Evolutionary conservation across 2,888 invertebrate genomes (phyloP).

Genomic region (Scaptomyza cyrtandrae): DNA sequence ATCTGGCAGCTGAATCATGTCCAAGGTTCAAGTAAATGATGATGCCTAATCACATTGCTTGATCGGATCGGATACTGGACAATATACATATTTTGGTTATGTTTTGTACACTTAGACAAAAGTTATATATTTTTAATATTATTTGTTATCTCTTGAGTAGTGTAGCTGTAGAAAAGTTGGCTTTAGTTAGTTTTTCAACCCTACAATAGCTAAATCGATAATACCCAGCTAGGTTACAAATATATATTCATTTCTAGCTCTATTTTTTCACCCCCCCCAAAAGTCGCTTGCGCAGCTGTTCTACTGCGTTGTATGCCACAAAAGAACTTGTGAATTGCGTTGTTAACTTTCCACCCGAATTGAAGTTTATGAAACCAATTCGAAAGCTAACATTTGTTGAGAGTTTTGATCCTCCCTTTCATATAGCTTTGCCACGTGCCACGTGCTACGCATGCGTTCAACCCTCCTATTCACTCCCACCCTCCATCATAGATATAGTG

Average conservation of each 20-base stretch:
- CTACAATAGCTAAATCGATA: background rate
- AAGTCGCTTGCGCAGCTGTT: slow-evolving; percentile 48
- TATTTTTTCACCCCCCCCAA: slow-evolving; percentile 35
- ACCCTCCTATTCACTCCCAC: slow-evolving; percentile 23
- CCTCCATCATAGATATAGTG: slow-evolving; percentile 33
- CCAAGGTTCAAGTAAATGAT: slow-evolving; percentile 9
- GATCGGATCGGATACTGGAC: background rate
- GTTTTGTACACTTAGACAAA: background rate
- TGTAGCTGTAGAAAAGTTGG: background rate
- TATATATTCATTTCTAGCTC: background rate
- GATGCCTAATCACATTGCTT: slow-evolving; percentile 15
- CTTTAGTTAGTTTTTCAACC: slow-evolving; percentile 3
- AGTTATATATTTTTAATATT: background rate
- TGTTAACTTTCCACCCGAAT: slow-evolving; percentile 3
- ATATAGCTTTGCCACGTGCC: slow-evolving; percentile 30
- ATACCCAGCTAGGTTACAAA: background rate
- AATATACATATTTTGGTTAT: slow-evolving; percentile 1
- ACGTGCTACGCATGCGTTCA: slow-evolving; percentile 55
- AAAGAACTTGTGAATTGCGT: background rate
- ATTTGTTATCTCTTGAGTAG: background rate
- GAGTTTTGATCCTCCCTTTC: slow-evolving; percentile 40
- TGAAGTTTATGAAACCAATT: slow-evolving; percentile 60
- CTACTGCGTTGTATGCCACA: too few relatives aligned
- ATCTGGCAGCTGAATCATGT: slow-evolving; percentile 19
- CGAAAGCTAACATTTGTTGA: slow-evolving; percentile 56